These are phyloP conservation scores for Larimichthys crocea DNA, from an alignment of 2,113 vertebrate species.

Conservation along the genomic window DNA sequence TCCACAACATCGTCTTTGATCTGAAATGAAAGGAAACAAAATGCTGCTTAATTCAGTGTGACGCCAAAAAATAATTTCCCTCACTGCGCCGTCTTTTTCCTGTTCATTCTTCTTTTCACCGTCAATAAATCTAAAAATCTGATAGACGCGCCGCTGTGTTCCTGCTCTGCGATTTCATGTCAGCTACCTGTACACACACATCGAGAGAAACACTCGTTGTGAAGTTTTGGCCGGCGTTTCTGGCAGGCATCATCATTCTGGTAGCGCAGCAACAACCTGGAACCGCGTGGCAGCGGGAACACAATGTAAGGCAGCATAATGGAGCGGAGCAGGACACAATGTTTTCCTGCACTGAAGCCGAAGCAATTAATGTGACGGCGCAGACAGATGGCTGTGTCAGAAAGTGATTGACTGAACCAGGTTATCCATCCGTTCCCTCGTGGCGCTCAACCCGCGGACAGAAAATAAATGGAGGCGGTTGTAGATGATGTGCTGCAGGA, in stretches of 20 bases:
- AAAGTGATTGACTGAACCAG: constrained; percentile 52
- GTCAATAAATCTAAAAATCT: neutral
- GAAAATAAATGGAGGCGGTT: constrained; percentile 7
- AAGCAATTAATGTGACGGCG: constrained; percentile 50
- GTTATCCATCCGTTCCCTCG: constrained; percentile 23
- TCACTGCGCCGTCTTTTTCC: neutral
- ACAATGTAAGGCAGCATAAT: constrained; percentile 46
- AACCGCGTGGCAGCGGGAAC: constrained; percentile 21
- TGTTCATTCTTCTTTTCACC: neutral
- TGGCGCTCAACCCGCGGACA: neutral
- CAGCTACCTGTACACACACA: neutral
- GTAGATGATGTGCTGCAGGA: neutral
- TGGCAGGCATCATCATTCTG: constrained; percentile 33
- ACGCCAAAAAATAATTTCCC: neutral
- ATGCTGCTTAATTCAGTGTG: neutral
- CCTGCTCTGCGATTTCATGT: neutral
- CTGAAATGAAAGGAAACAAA: neutral
- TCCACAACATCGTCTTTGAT: neutral
- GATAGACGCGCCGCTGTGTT: neutral
- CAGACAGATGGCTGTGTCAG: constrained; percentile 56
- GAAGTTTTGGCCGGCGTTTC: constrained; percentile 12
- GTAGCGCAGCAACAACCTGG: constrained; percentile 22
- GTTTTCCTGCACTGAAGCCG: constrained; percentile 17
- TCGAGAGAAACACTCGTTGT: neutral
- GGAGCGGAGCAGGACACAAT: constrained; percentile 36